Evolutionary conservation across 1,140 invertebrate genomes (phyloP).

Genomic region (Nylanderia fulva): DNA sequence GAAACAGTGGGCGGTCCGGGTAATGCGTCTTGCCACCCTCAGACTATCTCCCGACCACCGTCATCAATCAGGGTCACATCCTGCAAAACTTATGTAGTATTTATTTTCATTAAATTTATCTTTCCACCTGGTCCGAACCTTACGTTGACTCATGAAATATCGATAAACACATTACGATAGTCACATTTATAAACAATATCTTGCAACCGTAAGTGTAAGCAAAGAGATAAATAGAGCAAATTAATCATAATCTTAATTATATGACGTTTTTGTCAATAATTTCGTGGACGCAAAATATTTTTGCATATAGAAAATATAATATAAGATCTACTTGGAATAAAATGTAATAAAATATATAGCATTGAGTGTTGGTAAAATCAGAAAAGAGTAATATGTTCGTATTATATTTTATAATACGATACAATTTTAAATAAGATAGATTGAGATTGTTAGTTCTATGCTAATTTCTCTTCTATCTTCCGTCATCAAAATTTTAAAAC

Average conservation of each 20-base stretch:
- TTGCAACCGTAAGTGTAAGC: not conserved
- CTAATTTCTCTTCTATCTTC: not conserved
- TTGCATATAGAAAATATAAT: not conserved
- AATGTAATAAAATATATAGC: not conserved
- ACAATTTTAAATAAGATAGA: conserved; percentile 10
- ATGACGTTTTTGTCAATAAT: not conserved
- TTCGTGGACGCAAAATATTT: not conserved
- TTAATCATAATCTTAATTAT: not conserved
- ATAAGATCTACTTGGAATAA: not conserved
- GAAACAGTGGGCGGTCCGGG: conserved; percentile 82
- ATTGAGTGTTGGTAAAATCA: not conserved
- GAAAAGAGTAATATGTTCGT: not conserved
- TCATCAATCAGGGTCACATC: conserved; percentile 84
- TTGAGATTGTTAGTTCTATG: not conserved
- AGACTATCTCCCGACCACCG: conserved; percentile 79
- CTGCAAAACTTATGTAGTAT: conserved; percentile 84
- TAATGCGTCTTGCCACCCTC: conserved; percentile 86
- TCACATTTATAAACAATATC: not conserved
- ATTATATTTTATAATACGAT: not conserved
- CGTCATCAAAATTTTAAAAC: not conserved
- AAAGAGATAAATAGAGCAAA: not conserved
- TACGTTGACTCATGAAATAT: not conserved
- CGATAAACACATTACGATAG: not conserved
- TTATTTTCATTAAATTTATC: conserved; percentile 85
- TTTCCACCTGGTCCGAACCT: conserved; percentile 44